These are phyloP conservation scores for Regulus satrapa DNA, from an alignment of 2,113 vertebrate species.

Conservation along the genomic window DNA sequence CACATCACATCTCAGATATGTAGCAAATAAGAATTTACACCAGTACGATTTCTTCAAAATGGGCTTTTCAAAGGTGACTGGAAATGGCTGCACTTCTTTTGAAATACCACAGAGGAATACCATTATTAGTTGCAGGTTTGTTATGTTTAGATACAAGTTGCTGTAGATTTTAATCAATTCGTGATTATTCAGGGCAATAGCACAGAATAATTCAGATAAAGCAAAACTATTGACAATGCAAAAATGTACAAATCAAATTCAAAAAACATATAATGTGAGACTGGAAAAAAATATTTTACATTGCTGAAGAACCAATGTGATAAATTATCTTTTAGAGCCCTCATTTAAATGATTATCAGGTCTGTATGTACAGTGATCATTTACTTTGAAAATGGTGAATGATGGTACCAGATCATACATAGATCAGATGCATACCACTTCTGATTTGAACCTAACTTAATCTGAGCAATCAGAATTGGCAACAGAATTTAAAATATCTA, in stretches of 20 bases:
- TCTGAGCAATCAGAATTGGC: not conserved
- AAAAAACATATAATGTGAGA: not conserved
- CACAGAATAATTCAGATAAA: not conserved
- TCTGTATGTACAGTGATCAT: not conserved
- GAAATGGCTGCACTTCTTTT: not conserved
- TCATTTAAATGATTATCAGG: not conserved
- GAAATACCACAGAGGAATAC: not conserved
- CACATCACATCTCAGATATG: not conserved
- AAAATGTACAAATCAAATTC: not conserved
- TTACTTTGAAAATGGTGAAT: not conserved
- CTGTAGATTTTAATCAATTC: not conserved
- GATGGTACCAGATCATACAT: not conserved
- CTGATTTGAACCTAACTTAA: not conserved
- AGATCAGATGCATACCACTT: not conserved
- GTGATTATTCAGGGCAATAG: not conserved
- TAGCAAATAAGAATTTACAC: not conserved
- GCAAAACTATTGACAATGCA: not conserved
- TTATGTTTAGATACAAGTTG: not conserved
- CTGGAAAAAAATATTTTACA: not conserved
- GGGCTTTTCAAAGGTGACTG: not conserved
- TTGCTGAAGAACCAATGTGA: not conserved
- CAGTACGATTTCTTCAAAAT: not conserved
- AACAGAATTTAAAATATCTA: not conserved
- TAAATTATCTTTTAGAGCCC: not conserved
- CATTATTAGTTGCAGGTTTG: not conserved